Evolutionary conservation across 2,888 invertebrate genomes (phyloP).

Genomic region (Mamestra brassicae): DNA sequence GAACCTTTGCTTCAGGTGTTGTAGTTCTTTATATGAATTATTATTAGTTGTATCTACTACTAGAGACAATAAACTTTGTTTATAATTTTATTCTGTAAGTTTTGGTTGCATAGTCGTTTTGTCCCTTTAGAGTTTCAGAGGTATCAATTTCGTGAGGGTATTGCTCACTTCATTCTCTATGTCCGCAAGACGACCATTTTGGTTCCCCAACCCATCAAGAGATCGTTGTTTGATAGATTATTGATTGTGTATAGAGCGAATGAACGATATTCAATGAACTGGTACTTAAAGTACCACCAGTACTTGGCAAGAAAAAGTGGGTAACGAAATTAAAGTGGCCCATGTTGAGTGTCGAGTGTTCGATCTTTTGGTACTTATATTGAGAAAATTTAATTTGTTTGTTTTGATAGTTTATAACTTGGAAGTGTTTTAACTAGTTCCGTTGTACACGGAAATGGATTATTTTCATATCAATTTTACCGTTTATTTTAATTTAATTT

Average conservation of each 20-base stretch:
- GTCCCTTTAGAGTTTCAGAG: neutral
- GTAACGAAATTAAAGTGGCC: constrained; percentile 57
- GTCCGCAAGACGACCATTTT: constrained; percentile 50
- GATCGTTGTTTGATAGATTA: constrained; percentile 86
- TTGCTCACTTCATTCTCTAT: neutral
- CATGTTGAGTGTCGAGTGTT: constrained; percentile 30
- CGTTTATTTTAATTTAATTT: constrained; percentile 11
- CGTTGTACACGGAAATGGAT: constrained; percentile 3
- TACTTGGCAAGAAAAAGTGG: constrained; percentile 72
- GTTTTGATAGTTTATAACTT: constrained; percentile 15
- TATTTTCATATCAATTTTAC: constrained; percentile 8
- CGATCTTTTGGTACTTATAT: constrained; percentile 19
- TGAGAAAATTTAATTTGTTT: constrained; percentile 24
- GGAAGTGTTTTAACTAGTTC: constrained; percentile 7
- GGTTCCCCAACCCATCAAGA: constrained; percentile 80
- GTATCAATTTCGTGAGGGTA: neutral
- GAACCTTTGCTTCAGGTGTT: neutral
- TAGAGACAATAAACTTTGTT: too few species aligned
- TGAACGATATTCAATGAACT: constrained; percentile 80
- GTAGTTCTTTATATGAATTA: neutral
- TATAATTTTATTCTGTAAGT: neutral
- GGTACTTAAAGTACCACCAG: constrained; percentile 43
- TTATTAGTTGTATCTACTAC: neutral
- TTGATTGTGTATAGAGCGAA: constrained; percentile 76
- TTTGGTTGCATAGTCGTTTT: neutral